Evolutionary conservation across 2,888 invertebrate genomes (phyloP), one percentile per base, ranked within the genome.

Genomic region (Tinea semifulvella): DNA sequence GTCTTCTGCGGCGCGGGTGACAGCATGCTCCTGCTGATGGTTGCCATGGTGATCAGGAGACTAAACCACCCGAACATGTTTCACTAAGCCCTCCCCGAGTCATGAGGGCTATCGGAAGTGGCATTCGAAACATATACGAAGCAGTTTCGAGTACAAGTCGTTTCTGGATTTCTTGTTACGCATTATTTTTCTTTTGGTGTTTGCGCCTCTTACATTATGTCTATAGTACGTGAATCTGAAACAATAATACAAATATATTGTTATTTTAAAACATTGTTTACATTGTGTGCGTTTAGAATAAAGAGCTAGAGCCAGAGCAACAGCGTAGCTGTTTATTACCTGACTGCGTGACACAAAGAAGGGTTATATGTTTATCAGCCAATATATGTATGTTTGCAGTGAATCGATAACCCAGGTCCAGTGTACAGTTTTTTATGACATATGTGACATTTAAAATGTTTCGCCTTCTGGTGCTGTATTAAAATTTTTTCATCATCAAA

Each of bases 321-420:
- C n/a, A n/a, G n/a, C n/a, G n/a, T n/a, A n/a, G n/a, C n/a, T n/a
- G n/a, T n/a, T n/a, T n/a, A n/a, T n/a, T n/a, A n/a, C n/a, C n/a
- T n/a, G n/a, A n/a, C n/a, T n/a, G n/a, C n/a, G n/a, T n/a, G n/a
- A n/a, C n/a, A n/a, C n/a, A n/a, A n/a, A n/a, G n/a, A n/a, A n/a
- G n/a, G n/a, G n/a, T n/a, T n/a, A n/a, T n/a, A n/a, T n/a, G n/a
- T n/a, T n/a, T n/a, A n/a, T n/a, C n/a, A n/a, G n/a, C n/a, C n/a
- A n/a, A n/a, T n/a, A n/a, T n/a, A n/a, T n/a, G n/a, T n/a, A n/a
- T 99, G 98, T 97, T 98, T 97, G 80, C 98, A 99, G 79, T 99
- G 98, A 82, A 99, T 99, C 57, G 98, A 96, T 56, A 99, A 83
- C 35, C 98, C 99, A 49, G 98, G 98, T 47, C 96, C 97, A 45